Evolutionary conservation across 2,888 invertebrate genomes (phyloP), one percentile per base, ranked within the genome.

Genomic region (Tetropium fuscum): DNA sequence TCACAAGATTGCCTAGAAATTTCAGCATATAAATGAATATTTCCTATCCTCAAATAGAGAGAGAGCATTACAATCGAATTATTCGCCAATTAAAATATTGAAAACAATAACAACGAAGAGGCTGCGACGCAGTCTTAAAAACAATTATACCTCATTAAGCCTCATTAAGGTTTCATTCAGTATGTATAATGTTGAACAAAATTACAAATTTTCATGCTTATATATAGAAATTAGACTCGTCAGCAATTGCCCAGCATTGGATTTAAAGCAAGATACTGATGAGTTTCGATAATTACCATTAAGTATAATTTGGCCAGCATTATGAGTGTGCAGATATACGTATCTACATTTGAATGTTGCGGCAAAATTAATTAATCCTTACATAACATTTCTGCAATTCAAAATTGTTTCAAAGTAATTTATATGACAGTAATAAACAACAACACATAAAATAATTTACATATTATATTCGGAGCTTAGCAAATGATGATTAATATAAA

Each of bases 401-500:
- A 25, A 53, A 53, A 53, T 20, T 43, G 53, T 34, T 51, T 25
- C 51, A 51, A 40, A 22, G 51, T 53, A 53, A 49, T 25, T 22
- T 49, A 38, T 22, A 49, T 32, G 8, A 40, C 49, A 15, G 36
- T 38, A 49, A 16, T 27, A 25, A 27, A 49, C 38, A 49, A 38
- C 49, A 49, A 16, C 25, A 49, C 49, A 49, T 51, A 44, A 18
- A 47, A 53, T 47, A 43, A 53, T 57, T 53, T 53, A 40, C 57
- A 55, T 55, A 51, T 63, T 47, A 58, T 59, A 59, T 63, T 60
- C 30, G 47, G 41, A 60, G 53, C 44, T 48, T 41, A 47, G 57
- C 49, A 53, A 47, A 65, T 47, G 62, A 60, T 64, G 70, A 66
- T 68, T 69, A 69, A 69, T 69, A 68, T 67, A 65, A 63, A 70